phyloP scores from a whole-genome alignment of 2,113 vertebrate genomes.

The Prionailurus viverrinus region DNA sequence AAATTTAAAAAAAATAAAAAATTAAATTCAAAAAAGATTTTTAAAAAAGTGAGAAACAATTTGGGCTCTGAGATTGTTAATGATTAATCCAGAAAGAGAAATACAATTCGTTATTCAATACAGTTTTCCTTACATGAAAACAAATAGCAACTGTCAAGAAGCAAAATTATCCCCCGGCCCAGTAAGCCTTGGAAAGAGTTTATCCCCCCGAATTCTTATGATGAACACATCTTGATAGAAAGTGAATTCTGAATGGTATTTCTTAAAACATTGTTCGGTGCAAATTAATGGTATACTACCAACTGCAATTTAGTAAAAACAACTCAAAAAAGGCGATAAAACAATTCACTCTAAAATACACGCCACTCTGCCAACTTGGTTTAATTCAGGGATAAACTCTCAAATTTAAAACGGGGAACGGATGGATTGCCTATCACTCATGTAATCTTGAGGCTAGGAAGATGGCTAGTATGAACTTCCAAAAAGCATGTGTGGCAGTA shows the following conservation, averaged over 20 bases:
- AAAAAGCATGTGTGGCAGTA: background rate
- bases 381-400: background rate
- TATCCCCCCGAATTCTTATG: background rate
- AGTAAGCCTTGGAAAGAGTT: background rate
- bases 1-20: too few species aligned
- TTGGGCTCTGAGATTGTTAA: conserved; percentile 12
- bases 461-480: background rate
- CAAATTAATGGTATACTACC: background rate
- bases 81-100: background rate
- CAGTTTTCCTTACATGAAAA: background rate
- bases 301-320: conserved; percentile 6
- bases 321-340: background rate
- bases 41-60: background rate
- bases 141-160: conserved; percentile 18
- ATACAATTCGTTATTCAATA: background rate
- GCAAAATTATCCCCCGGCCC: background rate
- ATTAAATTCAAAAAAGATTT: too few species aligned
- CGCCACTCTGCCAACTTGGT: background rate
- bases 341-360: background rate
- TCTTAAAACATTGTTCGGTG: background rate
- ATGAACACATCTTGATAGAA: background rate
- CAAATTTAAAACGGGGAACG: background rate
- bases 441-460: background rate
- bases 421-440: background rate
- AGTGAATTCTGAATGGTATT: background rate